These are phyloP conservation scores for Etheostoma spectabile DNA, from an alignment of 2,113 vertebrate species.

Conservation along the genomic window DNA sequence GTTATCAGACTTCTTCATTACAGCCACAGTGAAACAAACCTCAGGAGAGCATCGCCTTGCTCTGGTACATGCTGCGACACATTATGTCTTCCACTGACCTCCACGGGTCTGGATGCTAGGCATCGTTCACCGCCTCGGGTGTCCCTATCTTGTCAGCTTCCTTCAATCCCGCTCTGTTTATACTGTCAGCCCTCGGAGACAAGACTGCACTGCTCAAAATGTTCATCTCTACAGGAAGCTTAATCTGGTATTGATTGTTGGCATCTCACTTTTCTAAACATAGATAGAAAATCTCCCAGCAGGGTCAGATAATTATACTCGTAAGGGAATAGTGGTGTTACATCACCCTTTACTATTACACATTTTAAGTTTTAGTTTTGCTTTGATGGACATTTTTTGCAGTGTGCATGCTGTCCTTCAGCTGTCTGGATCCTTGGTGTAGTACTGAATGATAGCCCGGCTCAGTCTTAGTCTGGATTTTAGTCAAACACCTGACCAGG, in stretches of 20 bases:
- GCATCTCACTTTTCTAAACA: slow-evolving; percentile 11
- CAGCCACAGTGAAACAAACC: slow-evolving; percentile 45
- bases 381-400: slow-evolving; percentile 22
- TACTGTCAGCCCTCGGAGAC: slow-evolving; percentile 31
- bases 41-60: slow-evolving; percentile 31
- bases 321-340: background rate
- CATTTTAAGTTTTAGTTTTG: background rate
- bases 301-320: slow-evolving; percentile 3
- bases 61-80: slow-evolving; percentile 25
- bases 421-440: slow-evolving; percentile 43
- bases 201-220: slow-evolving; percentile 43
- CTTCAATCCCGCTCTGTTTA: slow-evolving; percentile 52
- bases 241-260: slow-evolving; percentile 36
- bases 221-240: slow-evolving; percentile 22
- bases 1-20: slow-evolving; percentile 62
- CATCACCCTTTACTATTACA: background rate
- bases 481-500: slow-evolving; percentile 9
- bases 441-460: slow-evolving; percentile 18
- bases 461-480: slow-evolving; percentile 17
- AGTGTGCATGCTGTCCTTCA: slow-evolving; percentile 54
- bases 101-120: slow-evolving; percentile 40
- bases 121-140: slow-evolving; percentile 45
- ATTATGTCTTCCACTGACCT: slow-evolving; percentile 51
- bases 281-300: slow-evolving; percentile 9
- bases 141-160: slow-evolving; percentile 46